A percentile compares a stretch with the other conserved stretches of the same genome.
Conservation (phyloP, 1,140 invertebrate species). For the Lasioglossum baleicum region DNA sequence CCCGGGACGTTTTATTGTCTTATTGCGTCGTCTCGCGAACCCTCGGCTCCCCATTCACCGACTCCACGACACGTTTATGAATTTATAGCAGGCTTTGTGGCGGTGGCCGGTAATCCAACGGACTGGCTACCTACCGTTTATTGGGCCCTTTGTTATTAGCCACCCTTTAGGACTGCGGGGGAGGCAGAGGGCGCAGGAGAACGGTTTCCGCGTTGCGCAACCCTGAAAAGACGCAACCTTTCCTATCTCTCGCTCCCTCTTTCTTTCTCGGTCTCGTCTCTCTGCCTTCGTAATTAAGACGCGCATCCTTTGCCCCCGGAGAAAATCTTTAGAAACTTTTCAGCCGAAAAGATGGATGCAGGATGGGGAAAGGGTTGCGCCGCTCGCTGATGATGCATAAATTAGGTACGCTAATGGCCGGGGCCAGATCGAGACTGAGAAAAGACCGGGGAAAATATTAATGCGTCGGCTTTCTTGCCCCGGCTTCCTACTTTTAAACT, state of each 20-base stretch:
- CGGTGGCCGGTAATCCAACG: conserved; percentile 67
- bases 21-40: conserved; percentile 61
- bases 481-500: background rate
- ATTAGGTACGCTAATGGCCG: conserved; percentile 73
- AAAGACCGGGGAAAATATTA: conserved; percentile 72
- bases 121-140: conserved; percentile 71
- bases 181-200: background rate
- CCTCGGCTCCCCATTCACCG: conserved; percentile 31
- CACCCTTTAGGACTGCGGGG: conserved; percentile 29
- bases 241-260: conserved; percentile 24
- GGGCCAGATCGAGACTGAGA: conserved; percentile 58
- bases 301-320: background rate
- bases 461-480: conserved; percentile 38
- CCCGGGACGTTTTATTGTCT: conserved; percentile 62
- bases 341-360: conserved; percentile 74
- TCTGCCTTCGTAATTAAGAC: conserved; percentile 69
- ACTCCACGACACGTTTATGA: conserved; percentile 72
- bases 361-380: conserved; percentile 72
- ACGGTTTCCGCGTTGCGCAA: conserved; percentile 45
- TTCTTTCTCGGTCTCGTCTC: no score
- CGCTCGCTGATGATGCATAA: conserved; percentile 73
- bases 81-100: conserved; percentile 72
- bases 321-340: conserved; percentile 74
- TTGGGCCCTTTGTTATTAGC: conserved; percentile 72
- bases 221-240: conserved; percentile 59